A percentile compares a stretch with the other conserved stretches of the same genome.
Conservation (phyloP, 2,113 vertebrate species). For the Nothocercus julius region DNA sequence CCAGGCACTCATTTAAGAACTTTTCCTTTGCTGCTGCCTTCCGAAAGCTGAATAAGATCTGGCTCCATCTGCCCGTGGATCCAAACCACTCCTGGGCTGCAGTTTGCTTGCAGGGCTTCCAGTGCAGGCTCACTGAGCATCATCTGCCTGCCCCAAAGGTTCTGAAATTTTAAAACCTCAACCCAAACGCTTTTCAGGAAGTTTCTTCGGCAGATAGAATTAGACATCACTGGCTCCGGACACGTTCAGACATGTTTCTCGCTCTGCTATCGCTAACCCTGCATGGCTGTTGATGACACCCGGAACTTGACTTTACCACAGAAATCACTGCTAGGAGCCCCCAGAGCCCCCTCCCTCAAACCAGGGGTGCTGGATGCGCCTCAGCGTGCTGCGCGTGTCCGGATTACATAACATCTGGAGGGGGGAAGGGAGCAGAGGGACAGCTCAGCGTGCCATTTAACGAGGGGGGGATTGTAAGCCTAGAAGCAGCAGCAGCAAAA, state of each 20-base stretch:
- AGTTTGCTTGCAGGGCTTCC: accelerated
- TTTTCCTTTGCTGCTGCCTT: neutral
- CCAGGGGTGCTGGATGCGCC: neutral
- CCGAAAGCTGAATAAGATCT: accelerated
- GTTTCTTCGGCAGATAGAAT: neutral
- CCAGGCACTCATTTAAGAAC: neutral
- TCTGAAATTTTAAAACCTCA: neutral
- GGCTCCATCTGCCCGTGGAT: neutral
- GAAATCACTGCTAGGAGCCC: neutral
- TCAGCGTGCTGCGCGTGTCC: neutral
- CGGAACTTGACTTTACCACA: neutral
- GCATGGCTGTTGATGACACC: neutral
- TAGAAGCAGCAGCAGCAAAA: neutral
- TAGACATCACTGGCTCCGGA: neutral
- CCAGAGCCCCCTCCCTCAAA: neutral
- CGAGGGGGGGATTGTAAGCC: neutral
- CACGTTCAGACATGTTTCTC: neutral
- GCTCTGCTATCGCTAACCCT: neutral
- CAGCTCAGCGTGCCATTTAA: neutral
- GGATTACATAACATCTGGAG: neutral
- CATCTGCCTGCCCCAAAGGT: neutral
- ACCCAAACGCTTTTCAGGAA: neutral
- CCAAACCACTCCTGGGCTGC: accelerated
- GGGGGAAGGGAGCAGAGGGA: neutral
- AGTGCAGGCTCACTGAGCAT: neutral